Base-by-base conservation (phyloP, 2,888 invertebrate genomes). In the Pristionchus japonicus region DNA sequence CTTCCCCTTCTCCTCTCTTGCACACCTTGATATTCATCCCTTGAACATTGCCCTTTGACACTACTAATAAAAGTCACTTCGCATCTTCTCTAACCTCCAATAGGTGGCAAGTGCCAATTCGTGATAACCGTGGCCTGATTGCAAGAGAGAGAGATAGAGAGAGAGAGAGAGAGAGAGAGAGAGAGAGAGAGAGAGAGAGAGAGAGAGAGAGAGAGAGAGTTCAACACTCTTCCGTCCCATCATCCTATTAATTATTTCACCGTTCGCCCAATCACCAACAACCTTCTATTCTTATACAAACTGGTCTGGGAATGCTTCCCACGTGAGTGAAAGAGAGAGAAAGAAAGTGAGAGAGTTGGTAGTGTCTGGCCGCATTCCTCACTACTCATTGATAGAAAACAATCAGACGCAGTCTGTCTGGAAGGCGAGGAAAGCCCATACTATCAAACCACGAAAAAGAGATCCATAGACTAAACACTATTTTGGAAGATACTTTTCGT, bases 261-360 rank as follows among this genome's bases (percentile, higher is more conserved):
- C 77, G 40, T 77, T 77, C 77, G n/a, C 4, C 43, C 77, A 77
- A n/a, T 77, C 77, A 47, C 34, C n/a, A 3, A 6, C 20, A n/a
- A 23, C 11, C 77, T 43, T 27, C 77, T 77, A 47, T 47, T 47
- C 77, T 77, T 47, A 47, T n/a, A 9, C 77, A 77, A 77, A 77
- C 77, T 43, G 77, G 77, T 77, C 23, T 77, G 43, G 11, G 43
- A 77, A 47, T 77, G 43, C n/a, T 34, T 70, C 23, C 77, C 77
- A 40, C 77, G 43, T 43, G 77, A 77, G 43, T 27, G 34, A 17
- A 77, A 27, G n/a, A 43, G n/a, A 20, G 0, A 43, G 7, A 17
- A 27, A 31, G 70, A 31, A 15, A n/a, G n/a, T n/a, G n/a, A n/a
- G n/a, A n/a, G n/a, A n/a, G n/a, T n/a, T n/a, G n/a, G n/a, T n/a